Evolutionary conservation across 1,140 invertebrate genomes (phyloP), one percentile per base, ranked within the genome.

Genomic region (Trichogramma pretiosum): DNA sequence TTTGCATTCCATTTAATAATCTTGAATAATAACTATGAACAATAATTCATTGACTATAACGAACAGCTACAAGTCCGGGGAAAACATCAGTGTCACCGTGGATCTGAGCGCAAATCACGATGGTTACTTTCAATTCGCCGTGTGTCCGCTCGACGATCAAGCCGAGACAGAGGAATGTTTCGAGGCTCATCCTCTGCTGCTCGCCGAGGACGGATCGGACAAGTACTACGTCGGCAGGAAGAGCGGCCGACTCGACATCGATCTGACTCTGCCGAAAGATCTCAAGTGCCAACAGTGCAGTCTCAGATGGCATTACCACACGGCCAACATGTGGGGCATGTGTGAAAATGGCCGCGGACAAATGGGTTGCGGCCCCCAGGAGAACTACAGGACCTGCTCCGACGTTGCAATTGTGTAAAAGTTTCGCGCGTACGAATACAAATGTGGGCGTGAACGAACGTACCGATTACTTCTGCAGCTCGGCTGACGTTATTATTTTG

Each of bases 41-140:
- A 19, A 36, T 18, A 18, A 19, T 36, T 36, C 9, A 36, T n/a
- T 34, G n/a, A 36, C 10, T 40, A 16, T 14, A n/a, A n/a, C n/a
- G n/a, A 43, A 19, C 24, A 60, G 62, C 21, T 60, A 64, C 48
- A 48, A 36, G 32, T 10, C 48, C 33, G 57, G 58, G 8, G 52
- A 60, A 30, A 38, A 17, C 34, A 56, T 60, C 9, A 18, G 34
- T 1, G 75, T 89, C 23, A 76, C 80, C 30, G 77, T 88, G 0
- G 79, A 87, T 56, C 58, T 88, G 4, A 88, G 84, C 0, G 83
- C 84, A 2, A 77, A 74, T 58, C 86, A 89, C 62, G 74, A 75
- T 55, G 89, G 78, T 1, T 64, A 70, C 54, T 81, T 82, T 48
- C 60, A 71, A 53, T 82, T 78, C 58, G 59, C 76, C 22, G 41